Conservation (phyloP, 2,888 invertebrate species). For the Lasioglossum marginatum region DNA sequence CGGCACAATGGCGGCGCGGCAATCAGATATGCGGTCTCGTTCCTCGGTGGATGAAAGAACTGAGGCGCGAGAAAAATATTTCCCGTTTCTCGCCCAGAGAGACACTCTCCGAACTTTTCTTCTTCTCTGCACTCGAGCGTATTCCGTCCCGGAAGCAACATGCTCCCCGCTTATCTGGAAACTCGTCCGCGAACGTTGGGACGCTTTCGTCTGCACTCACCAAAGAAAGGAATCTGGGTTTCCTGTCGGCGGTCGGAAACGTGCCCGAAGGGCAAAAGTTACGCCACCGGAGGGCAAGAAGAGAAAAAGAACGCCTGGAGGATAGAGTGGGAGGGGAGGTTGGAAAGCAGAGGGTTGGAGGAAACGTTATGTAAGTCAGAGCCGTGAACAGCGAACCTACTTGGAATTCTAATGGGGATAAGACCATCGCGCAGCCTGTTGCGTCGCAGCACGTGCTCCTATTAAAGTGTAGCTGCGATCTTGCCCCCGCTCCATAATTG, state of each 20-base stretch:
- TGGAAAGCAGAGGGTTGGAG: slow-evolving; percentile 23
- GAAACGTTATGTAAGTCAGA: slow-evolving; percentile 47
- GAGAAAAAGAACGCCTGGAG: slow-evolving; percentile 28
- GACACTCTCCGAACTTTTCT: slow-evolving; percentile 15
- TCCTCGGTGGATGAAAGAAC: background rate
- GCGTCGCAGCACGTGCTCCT: slow-evolving; percentile 69
- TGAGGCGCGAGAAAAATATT: slow-evolving; percentile 1
- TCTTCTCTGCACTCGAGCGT: slow-evolving; percentile 36
- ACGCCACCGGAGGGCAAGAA: slow-evolving; percentile 13
- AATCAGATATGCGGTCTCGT: slow-evolving; percentile 1
- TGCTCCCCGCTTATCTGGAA: slow-evolving; percentile 52
- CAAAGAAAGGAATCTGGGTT: slow-evolving; percentile 51
- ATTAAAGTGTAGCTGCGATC: background rate
- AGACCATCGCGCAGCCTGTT: slow-evolving; percentile 74
- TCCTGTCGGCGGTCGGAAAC: slow-evolving; percentile 32
- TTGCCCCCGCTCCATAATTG: slow-evolving; percentile 5
- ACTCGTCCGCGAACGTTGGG: slow-evolving; percentile 27
- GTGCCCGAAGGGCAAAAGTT: slow-evolving; percentile 44
- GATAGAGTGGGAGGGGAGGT: background rate
- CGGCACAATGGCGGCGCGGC: background rate
- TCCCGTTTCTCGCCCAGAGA: background rate
- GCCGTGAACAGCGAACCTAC: slow-evolving; percentile 49
- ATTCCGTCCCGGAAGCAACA: slow-evolving; percentile 43
- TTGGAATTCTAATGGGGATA: slow-evolving; percentile 78
- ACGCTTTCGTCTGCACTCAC: slow-evolving; percentile 41